Evolutionary conservation across 2,113 vertebrate genomes (phyloP).

Genomic region (Upupa epops): DNA sequence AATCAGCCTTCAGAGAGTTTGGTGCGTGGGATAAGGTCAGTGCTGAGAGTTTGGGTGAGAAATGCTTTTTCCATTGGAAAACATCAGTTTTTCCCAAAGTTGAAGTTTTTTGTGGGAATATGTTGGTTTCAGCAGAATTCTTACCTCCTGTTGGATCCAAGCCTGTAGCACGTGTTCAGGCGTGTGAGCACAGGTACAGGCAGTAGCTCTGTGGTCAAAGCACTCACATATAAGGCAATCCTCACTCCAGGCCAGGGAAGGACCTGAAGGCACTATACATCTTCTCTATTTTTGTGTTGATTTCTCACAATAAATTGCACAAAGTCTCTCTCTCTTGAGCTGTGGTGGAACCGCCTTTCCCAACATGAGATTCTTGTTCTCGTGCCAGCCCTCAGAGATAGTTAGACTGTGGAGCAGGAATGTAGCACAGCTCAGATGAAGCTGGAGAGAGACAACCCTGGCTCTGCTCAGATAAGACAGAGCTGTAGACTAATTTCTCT

Average conservation of each 20-base stretch:
- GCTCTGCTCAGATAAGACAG: background rate
- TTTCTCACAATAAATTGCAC: background rate
- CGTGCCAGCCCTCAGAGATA: background rate
- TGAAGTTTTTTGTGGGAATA: background rate
- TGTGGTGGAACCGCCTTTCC: background rate
- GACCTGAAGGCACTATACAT: background rate
- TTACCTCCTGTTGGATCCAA: background rate
- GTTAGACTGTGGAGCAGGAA: background rate
- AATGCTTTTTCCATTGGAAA: background rate
- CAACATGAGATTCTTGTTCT: slow-evolving; percentile 6
- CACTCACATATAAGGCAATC: background rate
- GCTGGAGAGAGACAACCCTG: background rate
- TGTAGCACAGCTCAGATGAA: background rate
- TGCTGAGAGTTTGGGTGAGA: background rate
- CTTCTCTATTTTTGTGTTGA: background rate
- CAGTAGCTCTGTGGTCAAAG: background rate
- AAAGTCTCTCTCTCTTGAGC: background rate
- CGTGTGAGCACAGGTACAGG: background rate
- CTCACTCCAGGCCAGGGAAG: background rate
- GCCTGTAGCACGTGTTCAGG: background rate
- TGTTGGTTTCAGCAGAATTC: background rate
- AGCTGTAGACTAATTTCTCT: background rate
- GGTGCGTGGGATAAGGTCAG: background rate
- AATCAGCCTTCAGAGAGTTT: background rate
- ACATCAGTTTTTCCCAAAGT: background rate